These are phyloP conservation scores for Holacanthus passer DNA, from an alignment of 2,113 vertebrate genomes.

Conservation along the genomic window DNA sequence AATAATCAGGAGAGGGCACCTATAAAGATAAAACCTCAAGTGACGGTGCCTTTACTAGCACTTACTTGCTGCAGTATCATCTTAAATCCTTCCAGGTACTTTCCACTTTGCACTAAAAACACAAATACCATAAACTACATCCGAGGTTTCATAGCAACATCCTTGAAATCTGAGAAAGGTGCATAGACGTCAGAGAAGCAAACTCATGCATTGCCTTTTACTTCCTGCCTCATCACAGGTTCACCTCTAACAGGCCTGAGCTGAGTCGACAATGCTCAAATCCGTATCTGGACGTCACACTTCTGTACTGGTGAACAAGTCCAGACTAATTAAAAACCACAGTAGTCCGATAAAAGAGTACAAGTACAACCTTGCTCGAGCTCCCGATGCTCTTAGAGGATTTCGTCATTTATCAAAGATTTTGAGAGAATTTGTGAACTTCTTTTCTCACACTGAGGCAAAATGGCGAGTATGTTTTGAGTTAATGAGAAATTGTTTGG, in stretches of 20 bases:
- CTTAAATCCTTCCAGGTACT: background rate
- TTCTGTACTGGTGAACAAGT: background rate
- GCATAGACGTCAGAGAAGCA: background rate
- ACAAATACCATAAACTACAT: background rate
- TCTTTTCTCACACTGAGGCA: background rate
- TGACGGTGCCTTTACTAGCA: background rate
- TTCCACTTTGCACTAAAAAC: background rate
- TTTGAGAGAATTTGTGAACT: background rate
- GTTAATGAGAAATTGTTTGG: background rate
- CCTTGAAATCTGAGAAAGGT: background rate
- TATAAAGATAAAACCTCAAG: background rate
- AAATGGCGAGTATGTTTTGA: background rate
- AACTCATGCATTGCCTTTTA: background rate
- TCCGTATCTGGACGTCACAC: background rate
- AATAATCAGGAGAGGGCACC: background rate
- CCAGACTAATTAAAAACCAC: background rate
- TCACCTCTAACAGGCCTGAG: background rate
- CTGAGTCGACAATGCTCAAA: background rate
- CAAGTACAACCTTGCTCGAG: too few species aligned
- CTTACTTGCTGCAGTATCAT: background rate
- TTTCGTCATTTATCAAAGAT: background rate
- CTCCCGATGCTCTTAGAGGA: rapidly evolving
- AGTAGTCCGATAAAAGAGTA: too few species aligned
- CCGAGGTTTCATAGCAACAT: background rate
- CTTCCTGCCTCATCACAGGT: background rate